A percentile compares a stretch with the other conserved stretches of the same genome.
phyloP scores from a whole-genome alignment of 2,888 invertebrate genomes.

The Drepanosiphum platanoidis region DNA sequence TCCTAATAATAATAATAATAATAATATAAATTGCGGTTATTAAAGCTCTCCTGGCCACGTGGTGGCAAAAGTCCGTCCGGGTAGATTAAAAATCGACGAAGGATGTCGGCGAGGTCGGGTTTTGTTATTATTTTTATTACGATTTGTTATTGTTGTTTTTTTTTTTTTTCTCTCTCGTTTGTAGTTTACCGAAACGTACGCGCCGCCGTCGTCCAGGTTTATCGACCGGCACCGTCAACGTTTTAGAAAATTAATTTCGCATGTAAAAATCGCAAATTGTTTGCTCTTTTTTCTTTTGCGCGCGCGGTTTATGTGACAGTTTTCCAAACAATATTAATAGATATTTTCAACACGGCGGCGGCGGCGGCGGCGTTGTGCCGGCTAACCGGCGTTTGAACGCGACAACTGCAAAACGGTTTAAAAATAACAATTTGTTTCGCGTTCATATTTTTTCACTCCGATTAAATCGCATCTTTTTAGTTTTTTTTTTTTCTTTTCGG shows the following conservation, averaged over 20 bases:
- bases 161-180: not conserved
- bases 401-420: no score
- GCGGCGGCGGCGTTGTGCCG: no score
- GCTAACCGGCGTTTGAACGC: no score
- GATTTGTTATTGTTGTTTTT: slow-evolving; percentile 3
- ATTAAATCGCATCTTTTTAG: no score
- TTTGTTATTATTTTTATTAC: not conserved
- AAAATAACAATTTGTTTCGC: no score
- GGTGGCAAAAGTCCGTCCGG: not conserved
- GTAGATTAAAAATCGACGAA: no score
- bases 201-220: not conserved
- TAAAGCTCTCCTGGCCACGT: not conserved
- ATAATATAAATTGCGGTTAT: no score
- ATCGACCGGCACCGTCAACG: not conserved
- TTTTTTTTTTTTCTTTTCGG: no score
- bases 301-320: not conserved
- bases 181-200: not conserved
- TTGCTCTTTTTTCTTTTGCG: not conserved
- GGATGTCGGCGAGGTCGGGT: not conserved
- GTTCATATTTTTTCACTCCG: no score
- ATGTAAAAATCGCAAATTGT: not conserved
- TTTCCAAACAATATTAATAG: no score
- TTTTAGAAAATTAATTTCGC: slow-evolving; percentile 12
- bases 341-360: no score
- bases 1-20: no score